Conservation (phyloP, 2,888 invertebrate species). For the Hermaeophaga mercurialis region DNA sequence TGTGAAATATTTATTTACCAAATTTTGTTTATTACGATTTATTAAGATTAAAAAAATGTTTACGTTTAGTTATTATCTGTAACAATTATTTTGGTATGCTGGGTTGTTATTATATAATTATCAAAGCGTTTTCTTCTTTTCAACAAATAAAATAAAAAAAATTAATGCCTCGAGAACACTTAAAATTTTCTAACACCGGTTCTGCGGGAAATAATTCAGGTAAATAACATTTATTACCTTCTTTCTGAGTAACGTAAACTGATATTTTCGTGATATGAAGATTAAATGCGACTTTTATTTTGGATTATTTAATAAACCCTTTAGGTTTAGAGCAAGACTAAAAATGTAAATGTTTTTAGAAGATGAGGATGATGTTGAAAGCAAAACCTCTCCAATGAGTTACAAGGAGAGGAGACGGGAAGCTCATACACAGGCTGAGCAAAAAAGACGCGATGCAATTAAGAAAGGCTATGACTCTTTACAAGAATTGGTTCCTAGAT, state of each 20-base stretch:
- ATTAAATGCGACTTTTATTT: no score
- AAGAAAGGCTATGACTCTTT: constrained; percentile 96
- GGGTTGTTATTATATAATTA: no score
- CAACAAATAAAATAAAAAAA: no score
- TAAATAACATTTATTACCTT: background rate
- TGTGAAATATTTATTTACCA: no score
- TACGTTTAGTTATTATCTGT: constrained; percentile 5
- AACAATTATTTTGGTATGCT: constrained; percentile 3
- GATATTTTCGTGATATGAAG: no score
- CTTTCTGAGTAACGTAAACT: no score
- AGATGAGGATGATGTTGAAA: constrained; percentile 69
- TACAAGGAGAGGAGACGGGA: constrained; percentile 93
- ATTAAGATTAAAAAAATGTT: constrained; percentile 13
- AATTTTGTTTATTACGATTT: constrained; percentile 11
- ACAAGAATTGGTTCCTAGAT: constrained; percentile 91
- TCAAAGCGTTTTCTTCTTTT: no score
- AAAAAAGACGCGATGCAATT: constrained; percentile 94
- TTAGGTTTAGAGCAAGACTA: no score
- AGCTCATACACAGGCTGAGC: constrained; percentile 96
- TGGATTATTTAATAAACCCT: no score
- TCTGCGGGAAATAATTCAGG: constrained; percentile 22
- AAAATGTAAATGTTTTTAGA: constrained; percentile 29
- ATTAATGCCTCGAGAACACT: constrained; percentile 26
- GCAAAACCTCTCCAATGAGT: constrained; percentile 69
- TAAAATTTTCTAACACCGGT: constrained; percentile 17